Conservation (phyloP, 2,797 vertebrate genomes). For the Perodicticus potto region DNA sequence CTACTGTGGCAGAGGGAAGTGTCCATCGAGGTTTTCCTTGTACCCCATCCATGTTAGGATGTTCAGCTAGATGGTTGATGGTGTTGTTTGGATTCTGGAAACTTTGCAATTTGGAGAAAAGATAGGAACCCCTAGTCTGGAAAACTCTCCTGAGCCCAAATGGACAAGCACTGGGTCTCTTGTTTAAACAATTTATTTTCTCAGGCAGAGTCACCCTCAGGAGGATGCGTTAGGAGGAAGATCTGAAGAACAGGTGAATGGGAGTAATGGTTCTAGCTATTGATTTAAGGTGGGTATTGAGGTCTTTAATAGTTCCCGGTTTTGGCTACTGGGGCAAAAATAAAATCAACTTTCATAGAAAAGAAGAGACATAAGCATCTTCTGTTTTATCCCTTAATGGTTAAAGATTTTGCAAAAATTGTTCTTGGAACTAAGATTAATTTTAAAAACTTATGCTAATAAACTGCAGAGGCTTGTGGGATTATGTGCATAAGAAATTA, state of each 20-base stretch:
- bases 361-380: background rate
- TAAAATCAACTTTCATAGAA: background rate
- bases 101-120: background rate
- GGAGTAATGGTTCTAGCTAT: background rate
- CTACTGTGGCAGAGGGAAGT: background rate
- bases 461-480: background rate
- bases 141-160: background rate
- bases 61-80: background rate
- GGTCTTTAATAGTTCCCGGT: background rate
- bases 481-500: background rate
- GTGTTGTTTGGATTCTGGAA: background rate
- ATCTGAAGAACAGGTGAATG: background rate
- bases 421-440: slow-evolving; percentile 21
- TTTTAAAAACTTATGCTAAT: background rate
- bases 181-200: slow-evolving; percentile 1
- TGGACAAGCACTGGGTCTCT: background rate
- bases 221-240: background rate
- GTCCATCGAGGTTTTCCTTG: background rate
- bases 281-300: background rate
- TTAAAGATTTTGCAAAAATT: slow-evolving; percentile 20
- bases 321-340: background rate
- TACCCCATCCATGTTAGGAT: background rate
- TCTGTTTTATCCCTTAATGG: background rate
- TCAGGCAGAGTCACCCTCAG: background rate
- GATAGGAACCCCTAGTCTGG: background rate